These are phyloP conservation scores for Goniozus legneri DNA, from an alignment of 1,140 invertebrate species.

Conservation along the genomic window DNA sequence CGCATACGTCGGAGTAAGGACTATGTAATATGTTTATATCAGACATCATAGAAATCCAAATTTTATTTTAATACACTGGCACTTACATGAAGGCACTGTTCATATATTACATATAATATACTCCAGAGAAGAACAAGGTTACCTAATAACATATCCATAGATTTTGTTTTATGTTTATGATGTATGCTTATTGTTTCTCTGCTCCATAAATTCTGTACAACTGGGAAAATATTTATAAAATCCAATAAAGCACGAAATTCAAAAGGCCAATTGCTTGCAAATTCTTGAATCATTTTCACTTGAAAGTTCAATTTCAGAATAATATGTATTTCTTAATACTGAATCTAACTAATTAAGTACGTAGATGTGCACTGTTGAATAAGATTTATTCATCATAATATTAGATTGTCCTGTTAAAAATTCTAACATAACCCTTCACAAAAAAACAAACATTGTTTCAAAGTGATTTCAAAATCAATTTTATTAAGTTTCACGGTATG, in stretches of 20 bases:
- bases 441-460: no score
- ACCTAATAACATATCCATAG: slow-evolving; percentile 18
- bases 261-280: slow-evolving; percentile 12
- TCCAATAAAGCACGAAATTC: slow-evolving; percentile 21
- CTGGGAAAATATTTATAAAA: slow-evolving; percentile 14
- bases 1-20: slow-evolving; percentile 30
- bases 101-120: slow-evolving; percentile 25
- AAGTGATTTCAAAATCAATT: no score
- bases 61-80: slow-evolving; percentile 1
- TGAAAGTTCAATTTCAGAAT: no score
- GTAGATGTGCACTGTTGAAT: no score
- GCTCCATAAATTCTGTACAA: slow-evolving; percentile 16
- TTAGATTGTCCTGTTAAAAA: no score
- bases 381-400: no score
- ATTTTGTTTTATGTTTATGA: slow-evolving; percentile 7
- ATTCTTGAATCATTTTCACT: slow-evolving; percentile 19
- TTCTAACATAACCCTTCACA: no score
- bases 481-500: no score
- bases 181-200: slow-evolving; percentile 6
- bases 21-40: slow-evolving; percentile 15
- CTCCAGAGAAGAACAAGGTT: slow-evolving; percentile 25
- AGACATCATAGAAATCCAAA: background rate
- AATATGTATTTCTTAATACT: no score
- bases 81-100: slow-evolving; percentile 37
- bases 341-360: no score